phyloP scores from a whole-genome alignment of 37 sponge, comb jelly and placozoan genomes.

The Theonella swinhoei region DNA sequence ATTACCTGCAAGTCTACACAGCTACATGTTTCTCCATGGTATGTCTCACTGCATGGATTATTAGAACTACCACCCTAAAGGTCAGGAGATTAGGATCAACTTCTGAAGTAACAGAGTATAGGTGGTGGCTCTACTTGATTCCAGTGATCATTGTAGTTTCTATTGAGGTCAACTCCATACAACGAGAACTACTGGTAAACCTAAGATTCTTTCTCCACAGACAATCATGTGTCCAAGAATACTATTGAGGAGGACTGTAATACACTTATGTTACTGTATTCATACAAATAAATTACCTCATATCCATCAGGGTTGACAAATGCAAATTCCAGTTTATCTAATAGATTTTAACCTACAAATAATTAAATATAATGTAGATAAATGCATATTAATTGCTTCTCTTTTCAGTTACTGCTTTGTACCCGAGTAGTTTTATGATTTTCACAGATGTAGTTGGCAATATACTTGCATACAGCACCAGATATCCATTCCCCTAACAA shows the following conservation, averaged over 20 bases:
- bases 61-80: constrained; percentile 55
- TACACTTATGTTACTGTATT: too few relatives aligned
- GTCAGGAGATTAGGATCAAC: background rate
- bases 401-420: background rate
- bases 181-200: background rate
- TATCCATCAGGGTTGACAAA: constrained; percentile 92
- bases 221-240: constrained; percentile 63
- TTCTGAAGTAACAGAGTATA: background rate
- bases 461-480: constrained; percentile 83
- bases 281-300: constrained; percentile 46
- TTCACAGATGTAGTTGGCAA: constrained; percentile 50
- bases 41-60: constrained; percentile 65
- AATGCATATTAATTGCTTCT: background rate
- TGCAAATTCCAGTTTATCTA: constrained; percentile 58
- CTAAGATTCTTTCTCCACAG: constrained; percentile 84
- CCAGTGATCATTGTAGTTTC: constrained; percentile 82
- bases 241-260: constrained; percentile 26
- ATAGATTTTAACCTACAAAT: constrained; percentile 39
- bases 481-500: constrained; percentile 87
- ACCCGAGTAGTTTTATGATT: constrained; percentile 13
- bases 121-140: background rate
- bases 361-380: background rate
- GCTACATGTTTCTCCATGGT: constrained; percentile 75
- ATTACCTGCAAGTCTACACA: too few relatives aligned
- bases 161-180: constrained; percentile 84